Conservation (phyloP, 2,797 vertebrate genomes). For the Sandelia bainsii region DNA sequence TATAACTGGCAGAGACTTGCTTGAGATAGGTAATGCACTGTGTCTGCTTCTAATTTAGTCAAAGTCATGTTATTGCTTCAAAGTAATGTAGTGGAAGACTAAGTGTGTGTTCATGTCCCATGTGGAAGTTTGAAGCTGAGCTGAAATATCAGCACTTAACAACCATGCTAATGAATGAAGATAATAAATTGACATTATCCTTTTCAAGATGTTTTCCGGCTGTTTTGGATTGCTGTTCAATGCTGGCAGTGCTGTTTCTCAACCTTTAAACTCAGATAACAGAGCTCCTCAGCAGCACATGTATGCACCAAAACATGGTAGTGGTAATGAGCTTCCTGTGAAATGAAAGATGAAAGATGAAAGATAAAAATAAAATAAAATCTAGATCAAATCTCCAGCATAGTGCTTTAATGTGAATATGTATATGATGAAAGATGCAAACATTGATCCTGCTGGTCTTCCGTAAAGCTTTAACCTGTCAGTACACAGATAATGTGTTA, state of each 20-base stretch:
- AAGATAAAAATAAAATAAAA: too few relatives aligned
- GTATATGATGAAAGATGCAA: too few relatives aligned
- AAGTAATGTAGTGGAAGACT: slow-evolving; percentile 11
- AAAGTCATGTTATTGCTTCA: background rate
- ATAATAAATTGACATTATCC: slow-evolving; percentile 8
- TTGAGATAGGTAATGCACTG: too few relatives aligned
- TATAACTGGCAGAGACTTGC: slow-evolving; percentile 3
- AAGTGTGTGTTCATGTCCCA: background rate
- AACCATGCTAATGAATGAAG: slow-evolving; percentile 5
- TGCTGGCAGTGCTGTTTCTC: background rate
- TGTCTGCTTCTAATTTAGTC: background rate
- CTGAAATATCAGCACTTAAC: slow-evolving; percentile 10
- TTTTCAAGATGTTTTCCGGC: slow-evolving; percentile 18
- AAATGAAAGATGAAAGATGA: too few relatives aligned
- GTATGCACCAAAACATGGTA: too few relatives aligned
- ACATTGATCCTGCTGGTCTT: background rate
- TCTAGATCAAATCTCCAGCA: too few relatives aligned
- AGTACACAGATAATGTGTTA: slow-evolving; percentile 41
- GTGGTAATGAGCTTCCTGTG: too few relatives aligned
- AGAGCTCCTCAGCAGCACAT: too few relatives aligned
- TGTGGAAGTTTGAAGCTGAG: slow-evolving; percentile 6
- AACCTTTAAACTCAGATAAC: too few relatives aligned
- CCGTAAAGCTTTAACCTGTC: slow-evolving; percentile 6
- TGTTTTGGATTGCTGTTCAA: slow-evolving; percentile 5
- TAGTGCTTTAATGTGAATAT: too few relatives aligned